Evolutionary conservation across 35 echinoderm and acorn worm species (phyloP).

Genomic region (Heliocidaris tuberculata): DNA sequence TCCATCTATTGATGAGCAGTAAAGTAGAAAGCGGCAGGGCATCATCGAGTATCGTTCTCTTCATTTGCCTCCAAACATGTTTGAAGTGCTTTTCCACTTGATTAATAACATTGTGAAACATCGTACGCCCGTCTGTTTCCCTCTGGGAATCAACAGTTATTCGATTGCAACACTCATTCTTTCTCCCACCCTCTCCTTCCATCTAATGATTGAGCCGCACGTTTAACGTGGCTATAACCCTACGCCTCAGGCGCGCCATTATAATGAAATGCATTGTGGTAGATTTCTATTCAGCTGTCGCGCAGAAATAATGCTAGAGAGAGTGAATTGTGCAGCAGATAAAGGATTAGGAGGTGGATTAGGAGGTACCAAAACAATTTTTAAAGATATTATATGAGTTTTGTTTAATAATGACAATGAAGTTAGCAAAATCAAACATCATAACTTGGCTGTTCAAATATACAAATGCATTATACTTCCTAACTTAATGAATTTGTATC

Average conservation of each 20-base stretch:
- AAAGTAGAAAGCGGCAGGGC: neutral
- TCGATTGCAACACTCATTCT: neutral
- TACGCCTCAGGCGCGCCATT: neutral
- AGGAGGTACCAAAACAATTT: too few relatives aligned
- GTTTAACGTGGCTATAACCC: neutral
- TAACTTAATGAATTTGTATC: too few relatives aligned
- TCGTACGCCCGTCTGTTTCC: neutral
- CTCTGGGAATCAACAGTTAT: conserved; percentile 1
- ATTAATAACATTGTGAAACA: conserved; percentile 19
- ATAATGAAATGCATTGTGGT: neutral
- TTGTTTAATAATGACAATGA: too few relatives aligned
- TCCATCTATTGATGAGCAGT: neutral
- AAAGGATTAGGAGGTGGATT: neutral
- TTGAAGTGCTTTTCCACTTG: conserved; percentile 16
- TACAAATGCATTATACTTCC: too few relatives aligned
- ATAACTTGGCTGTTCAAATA: too few relatives aligned
- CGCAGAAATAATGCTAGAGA: neutral
- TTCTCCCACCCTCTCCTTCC: neutral
- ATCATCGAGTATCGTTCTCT: neutral
- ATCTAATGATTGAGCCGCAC: neutral
- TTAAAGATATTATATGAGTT: too few relatives aligned
- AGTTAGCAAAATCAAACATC: too few relatives aligned
- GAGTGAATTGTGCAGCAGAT: neutral
- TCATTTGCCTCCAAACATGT: conserved; percentile 11
- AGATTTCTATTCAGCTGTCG: neutral